Conservation (phyloP, 2,888 invertebrate species). For the Ennomos erosarius region DNA sequence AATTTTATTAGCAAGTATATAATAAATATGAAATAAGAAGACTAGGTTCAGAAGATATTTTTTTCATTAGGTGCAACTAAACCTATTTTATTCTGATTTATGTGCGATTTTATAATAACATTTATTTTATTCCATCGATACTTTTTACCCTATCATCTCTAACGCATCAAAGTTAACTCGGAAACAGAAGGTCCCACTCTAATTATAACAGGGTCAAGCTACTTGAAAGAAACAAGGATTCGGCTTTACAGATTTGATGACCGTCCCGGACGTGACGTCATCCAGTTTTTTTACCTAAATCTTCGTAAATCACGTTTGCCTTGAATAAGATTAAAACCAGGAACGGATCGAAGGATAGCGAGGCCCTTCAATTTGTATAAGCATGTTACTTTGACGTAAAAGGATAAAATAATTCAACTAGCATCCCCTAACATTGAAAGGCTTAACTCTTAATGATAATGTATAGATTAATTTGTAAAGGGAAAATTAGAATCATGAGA, state of each 20-base stretch:
- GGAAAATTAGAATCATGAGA: too few species aligned
- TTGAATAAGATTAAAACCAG: constrained; percentile 24
- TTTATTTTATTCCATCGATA: neutral
- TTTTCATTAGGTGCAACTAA: neutral
- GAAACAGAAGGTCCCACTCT: constrained; percentile 30
- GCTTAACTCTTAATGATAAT: too few species aligned
- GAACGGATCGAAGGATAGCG: neutral
- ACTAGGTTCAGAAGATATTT: too few species aligned
- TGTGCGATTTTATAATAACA: neutral
- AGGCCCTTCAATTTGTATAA: neutral
- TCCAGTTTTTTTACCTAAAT: constrained; percentile 25
- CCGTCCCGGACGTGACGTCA: constrained; percentile 37
- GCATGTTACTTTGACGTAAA: too few species aligned
- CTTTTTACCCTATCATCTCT: constrained; percentile 8
- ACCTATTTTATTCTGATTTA: neutral
- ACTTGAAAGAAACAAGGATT: constrained; percentile 30
- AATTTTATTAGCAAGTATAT: neutral
- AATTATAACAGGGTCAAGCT: constrained; percentile 38
- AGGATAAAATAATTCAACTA: too few species aligned
- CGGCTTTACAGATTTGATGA: constrained; percentile 32
- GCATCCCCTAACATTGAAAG: too few species aligned
- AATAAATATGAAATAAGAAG: neutral
- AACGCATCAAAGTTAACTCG: constrained; percentile 32
- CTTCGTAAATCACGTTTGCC: constrained; percentile 26
- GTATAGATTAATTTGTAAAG: too few species aligned